Percentiles rank a stretch among this genome's conserved stretches.
Conservation (phyloP, 2,113 vertebrate genomes). For the Sylvietta virens region DNA sequence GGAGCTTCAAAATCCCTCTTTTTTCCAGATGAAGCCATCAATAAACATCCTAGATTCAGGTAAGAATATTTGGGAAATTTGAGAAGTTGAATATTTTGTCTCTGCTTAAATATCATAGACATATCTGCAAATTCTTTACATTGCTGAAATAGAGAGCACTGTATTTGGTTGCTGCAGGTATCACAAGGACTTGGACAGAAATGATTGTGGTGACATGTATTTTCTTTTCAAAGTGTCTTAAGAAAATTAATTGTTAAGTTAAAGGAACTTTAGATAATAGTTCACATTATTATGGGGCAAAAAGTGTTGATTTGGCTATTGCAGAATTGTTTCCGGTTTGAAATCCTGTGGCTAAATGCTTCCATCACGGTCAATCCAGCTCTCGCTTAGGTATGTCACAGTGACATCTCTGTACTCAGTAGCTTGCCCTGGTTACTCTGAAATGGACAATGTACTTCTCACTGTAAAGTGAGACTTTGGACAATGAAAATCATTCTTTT, state of each 20-base stretch:
- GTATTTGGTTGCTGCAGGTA: background rate
- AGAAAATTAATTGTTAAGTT: background rate
- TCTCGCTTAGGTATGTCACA: rapidly evolving
- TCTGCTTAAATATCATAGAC: background rate
- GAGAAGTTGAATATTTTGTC: background rate
- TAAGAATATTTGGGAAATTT: conserved; percentile 35
- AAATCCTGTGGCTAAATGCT: background rate
- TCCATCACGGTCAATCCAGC: background rate
- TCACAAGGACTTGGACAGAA: background rate
- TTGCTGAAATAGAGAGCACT: background rate
- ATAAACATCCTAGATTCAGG: conserved; percentile 94
- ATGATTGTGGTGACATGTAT: background rate
- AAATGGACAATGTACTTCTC: background rate
- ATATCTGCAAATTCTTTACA: background rate
- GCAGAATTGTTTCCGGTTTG: background rate
- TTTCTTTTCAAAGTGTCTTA: background rate
- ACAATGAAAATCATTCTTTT: background rate
- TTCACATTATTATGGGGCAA: background rate
- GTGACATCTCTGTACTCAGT: background rate
- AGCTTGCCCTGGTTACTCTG: background rate
- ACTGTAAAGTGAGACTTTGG: background rate
- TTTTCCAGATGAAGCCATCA: conserved; percentile 96
- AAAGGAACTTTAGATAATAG: background rate
- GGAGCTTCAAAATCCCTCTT: conserved; percentile 94
- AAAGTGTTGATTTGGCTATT: background rate